Percentiles rank a stretch among this genome's conserved stretches.
Evolutionary conservation across 2,888 invertebrate species (phyloP).

Genomic region (Thera britannica): DNA sequence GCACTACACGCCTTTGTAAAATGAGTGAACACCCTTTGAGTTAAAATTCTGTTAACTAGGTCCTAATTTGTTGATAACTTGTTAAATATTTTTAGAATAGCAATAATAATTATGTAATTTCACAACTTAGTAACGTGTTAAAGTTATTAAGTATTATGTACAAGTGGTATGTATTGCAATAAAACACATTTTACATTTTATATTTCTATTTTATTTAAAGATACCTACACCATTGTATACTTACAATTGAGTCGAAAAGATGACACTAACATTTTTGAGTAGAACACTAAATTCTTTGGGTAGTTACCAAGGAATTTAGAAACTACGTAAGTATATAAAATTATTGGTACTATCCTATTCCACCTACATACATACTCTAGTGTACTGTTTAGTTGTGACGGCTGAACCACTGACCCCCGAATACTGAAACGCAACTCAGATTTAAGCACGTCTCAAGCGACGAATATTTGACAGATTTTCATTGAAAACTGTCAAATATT

Average conservation of each 20-base stretch:
- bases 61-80: conserved; percentile 24
- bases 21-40: background rate
- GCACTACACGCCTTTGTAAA: background rate
- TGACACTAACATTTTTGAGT: conserved; percentile 7
- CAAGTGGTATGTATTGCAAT: conserved; percentile 23
- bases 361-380: too few species aligned
- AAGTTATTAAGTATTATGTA: background rate
- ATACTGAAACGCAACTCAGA: too few species aligned
- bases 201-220: conserved; percentile 12
- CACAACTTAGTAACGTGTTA: conserved; percentile 6
- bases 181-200: conserved; percentile 33
- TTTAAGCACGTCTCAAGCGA: too few species aligned
- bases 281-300: too few species aligned
- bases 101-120: conserved; percentile 8
- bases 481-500: too few species aligned
- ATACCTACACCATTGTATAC: conserved; percentile 8
- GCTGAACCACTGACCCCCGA: too few species aligned
- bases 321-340: too few species aligned
- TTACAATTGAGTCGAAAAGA: conserved; percentile 28
- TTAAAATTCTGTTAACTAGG: conserved; percentile 13
- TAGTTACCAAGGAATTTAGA: too few species aligned
- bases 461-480: too few species aligned
- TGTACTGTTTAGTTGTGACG: too few species aligned
- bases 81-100: conserved; percentile 31
- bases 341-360: too few species aligned